Evolutionary conservation across 2,113 vertebrate genomes (phyloP), one percentile per base, ranked within the genome.

Genomic region (Tautogolabrus adspersus): DNA sequence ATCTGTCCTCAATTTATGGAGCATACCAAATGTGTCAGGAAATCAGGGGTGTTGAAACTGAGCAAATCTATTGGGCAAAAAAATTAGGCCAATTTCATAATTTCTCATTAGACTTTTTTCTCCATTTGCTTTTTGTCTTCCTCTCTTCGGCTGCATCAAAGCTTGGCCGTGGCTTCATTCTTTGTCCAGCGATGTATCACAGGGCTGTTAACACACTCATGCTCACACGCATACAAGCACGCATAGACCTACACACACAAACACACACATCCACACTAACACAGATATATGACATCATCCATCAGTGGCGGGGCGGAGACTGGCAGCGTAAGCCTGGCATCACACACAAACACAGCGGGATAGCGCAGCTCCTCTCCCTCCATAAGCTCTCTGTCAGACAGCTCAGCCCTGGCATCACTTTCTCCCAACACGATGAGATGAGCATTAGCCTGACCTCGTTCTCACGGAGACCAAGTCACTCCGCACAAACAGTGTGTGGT

Each of bases 221-320:
- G 34, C 79, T 21, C 75, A 19, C 47, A 46, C 44, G 3, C 44
- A 15, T 12, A 46, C 44, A 46, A 5, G 3, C 30, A 34, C 30
- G 3, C 30, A 6, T 6, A 34, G 5, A 6, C 10, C 3, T 12
- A 68, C 38, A 59, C 72, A 34, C 19, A 21, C 37, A 30, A 51
- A 59, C 52, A 16, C 42, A 34, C 67, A 71, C 57, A 57, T 18
- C 22, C 65, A 26, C 38, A 57, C 56, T 54, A 62, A 66, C 54
- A 55, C 19, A 77, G 21, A 72, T 59, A 61, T 47, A 89, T 91
- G 89, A 89, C 89, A 90, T 93, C 90, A 92, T 21, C 76, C 78
- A 19, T 47, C 63, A 67, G 57, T 65, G 82, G 42, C 18, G 30
- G 87, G 87, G 91, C 61, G 87, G 88, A 90, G 89, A 86, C 90